Evolutionary conservation across 1,140 invertebrate species (phyloP).

Genomic region (Heliothis subflexa): DNA sequence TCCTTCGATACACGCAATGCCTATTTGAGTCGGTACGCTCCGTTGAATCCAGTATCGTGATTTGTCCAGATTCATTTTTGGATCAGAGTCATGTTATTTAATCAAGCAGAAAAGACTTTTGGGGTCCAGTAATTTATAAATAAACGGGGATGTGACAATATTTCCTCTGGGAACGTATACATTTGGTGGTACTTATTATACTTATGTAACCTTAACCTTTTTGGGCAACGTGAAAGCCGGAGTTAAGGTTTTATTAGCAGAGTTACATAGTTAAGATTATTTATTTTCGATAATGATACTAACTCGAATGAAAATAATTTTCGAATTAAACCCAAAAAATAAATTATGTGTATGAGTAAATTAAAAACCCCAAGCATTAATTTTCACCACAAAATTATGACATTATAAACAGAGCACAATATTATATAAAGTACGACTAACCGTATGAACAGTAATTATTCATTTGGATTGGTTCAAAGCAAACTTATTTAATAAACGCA

Average conservation of each 20-base stretch:
- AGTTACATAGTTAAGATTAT: neutral
- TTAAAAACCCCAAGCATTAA: neutral
- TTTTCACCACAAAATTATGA: neutral
- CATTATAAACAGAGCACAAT: constrained; percentile 9
- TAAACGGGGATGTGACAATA: constrained; percentile 29
- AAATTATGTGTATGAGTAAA: neutral
- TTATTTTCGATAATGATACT: too few relatives aligned
- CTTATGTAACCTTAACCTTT: neutral
- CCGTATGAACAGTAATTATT: constrained; percentile 37
- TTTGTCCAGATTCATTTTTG: constrained; percentile 52
- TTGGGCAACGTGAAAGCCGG: too few relatives aligned
- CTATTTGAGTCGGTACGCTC: constrained; percentile 61
- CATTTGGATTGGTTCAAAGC: constrained; percentile 48
- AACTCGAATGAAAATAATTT: too few relatives aligned
- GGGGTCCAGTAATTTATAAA: constrained; percentile 39
- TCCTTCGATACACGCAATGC: constrained; percentile 65
- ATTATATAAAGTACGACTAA: constrained; percentile 19
- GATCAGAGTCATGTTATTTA: constrained; percentile 50
- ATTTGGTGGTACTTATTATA: neutral
- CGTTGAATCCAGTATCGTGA: constrained; percentile 50
- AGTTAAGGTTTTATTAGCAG: too few relatives aligned
- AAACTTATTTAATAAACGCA: constrained; percentile 51
- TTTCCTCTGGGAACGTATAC: constrained; percentile 13
- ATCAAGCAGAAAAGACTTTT: constrained; percentile 51
- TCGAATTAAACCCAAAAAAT: neutral